Conservation (phyloP, 1,140 invertebrate genomes). For the Probaryconus sp. region DNA sequence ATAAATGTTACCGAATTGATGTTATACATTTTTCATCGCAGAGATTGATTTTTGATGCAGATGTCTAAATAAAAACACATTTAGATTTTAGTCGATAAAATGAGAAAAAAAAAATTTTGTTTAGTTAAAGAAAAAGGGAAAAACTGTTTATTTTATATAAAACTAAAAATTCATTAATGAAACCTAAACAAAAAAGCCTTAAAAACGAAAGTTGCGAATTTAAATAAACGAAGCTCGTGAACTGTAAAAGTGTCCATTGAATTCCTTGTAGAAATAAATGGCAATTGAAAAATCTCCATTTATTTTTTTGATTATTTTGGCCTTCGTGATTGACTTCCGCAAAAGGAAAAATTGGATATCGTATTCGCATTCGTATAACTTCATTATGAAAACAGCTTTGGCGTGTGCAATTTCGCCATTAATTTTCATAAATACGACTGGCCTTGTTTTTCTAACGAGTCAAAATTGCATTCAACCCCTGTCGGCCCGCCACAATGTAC, state of each 20-base stretch:
- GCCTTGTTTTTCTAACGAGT: slow-evolving; percentile 16
- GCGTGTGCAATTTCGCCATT: slow-evolving; percentile 32
- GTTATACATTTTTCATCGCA: too few species aligned
- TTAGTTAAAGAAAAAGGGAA: too few species aligned
- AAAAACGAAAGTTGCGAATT: slow-evolving; percentile 2
- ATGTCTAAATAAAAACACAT: too few species aligned
- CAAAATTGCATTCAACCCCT: slow-evolving; percentile 8
- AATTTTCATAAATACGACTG: slow-evolving; percentile 42
- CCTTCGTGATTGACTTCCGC: too few species aligned
- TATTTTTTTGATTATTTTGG: too few species aligned
- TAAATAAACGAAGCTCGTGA: slow-evolving; percentile 17
- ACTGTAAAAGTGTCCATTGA: slow-evolving; percentile 41
- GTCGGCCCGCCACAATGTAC: slow-evolving; percentile 14
- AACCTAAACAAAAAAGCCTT: slow-evolving; percentile 3
- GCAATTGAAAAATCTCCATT: slow-evolving; percentile 48
- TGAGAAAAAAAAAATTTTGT: too few species aligned
- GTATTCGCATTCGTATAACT: slow-evolving; percentile 12
- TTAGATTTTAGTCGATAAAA: too few species aligned
- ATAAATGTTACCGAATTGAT: too few species aligned
- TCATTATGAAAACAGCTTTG: slow-evolving; percentile 36
- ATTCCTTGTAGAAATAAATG: slow-evolving; percentile 30
- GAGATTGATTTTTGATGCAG: too few species aligned
- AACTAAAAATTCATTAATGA: too few species aligned
- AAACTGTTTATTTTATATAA: too few species aligned
- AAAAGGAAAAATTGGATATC: slow-evolving; percentile 5